Evolutionary conservation across 1,140 invertebrate genomes (phyloP), one percentile per base, ranked within the genome.

Genomic region (Meloidogyne chitwoodi): DNA sequence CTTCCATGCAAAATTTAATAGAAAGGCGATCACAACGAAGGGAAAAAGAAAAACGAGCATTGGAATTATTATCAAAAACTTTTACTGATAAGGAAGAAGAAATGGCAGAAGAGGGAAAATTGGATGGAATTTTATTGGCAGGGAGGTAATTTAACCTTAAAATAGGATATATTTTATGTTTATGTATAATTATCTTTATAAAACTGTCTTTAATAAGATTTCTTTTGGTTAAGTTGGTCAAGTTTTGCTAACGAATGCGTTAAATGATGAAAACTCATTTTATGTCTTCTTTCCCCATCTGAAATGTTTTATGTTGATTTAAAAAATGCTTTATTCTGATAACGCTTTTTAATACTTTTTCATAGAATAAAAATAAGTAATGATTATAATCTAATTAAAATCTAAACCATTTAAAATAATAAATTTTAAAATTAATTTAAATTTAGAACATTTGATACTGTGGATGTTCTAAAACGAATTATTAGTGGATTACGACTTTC

Each of bases 401-500:
- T 10, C 10, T 34, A 34, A 34, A 34, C 2, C 10, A 34, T 34
- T 34, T 4, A 34, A 34, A 34, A 34, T 34, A n/a, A n/a, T 34
- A 34, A 34, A 0, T 44, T 44, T 44, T 44, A 16, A 16, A 16
- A 1, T 44, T 44, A 44, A 44, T n/a, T 56, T 24, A 29, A 38
- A 38, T 38, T 38, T 38, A 73, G 71, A 31, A 73, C 56, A 14
- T 24, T 73, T 64, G 68, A 77, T 62, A 34, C 74, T 16, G 34
- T 75, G 34, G 76, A 77, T 27, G 24, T 78, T 14, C 68, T 78
- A n/a, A 27, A 78, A 38, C 31, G 65, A 34, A 61, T 69, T n/a
- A 76, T 29, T 79, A 26, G 22, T 19, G 22, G 48, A n/a, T 61
- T 78, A 24, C 78, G 77, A 22, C 78, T 78, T 34, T 79, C 77